These are phyloP conservation scores for Eudasyphora cyanicolor DNA, from an alignment of 2,888 invertebrate genomes.

Conservation along the genomic window DNA sequence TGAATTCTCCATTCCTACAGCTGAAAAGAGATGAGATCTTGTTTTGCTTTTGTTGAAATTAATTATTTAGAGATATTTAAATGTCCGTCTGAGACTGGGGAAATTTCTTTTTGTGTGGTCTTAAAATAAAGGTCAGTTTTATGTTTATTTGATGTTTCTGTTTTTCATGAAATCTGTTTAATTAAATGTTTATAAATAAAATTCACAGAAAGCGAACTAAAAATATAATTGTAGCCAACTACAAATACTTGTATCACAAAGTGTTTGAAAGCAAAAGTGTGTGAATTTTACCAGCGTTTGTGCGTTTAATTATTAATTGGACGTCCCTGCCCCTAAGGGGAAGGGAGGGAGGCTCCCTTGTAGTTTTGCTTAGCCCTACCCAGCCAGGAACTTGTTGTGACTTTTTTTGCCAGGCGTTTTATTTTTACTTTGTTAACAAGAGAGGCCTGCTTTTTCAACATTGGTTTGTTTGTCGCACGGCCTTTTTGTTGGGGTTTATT, in stretches of 20 bases:
- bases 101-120: not conserved
- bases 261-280: not conserved
- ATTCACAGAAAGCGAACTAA: conserved; percentile 25
- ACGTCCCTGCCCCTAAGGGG: not conserved
- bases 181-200: conserved; percentile 23
- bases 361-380: not conserved
- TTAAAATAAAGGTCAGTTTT: not conserved
- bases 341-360: not conserved
- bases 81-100: too few species aligned
- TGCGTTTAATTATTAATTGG: conserved; percentile 32
- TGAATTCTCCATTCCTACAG: not conserved
- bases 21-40: not conserved
- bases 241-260: not conserved
- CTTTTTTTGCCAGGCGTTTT: not conserved
- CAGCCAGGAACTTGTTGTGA: conserved; percentile 5
- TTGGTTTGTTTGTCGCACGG: not conserved
- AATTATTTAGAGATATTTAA: not conserved
- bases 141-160: not conserved
- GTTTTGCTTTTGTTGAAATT: too few species aligned
- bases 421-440: conserved; percentile 20
- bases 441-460: not conserved
- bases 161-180: not conserved
- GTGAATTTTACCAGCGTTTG: not conserved
- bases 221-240: conserved; percentile 3
- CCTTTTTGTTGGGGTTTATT: not conserved